Evolutionary conservation across 2,113 vertebrate genomes (phyloP), one percentile per base, ranked within the genome.

Genomic region (Callipepla californica): DNA sequence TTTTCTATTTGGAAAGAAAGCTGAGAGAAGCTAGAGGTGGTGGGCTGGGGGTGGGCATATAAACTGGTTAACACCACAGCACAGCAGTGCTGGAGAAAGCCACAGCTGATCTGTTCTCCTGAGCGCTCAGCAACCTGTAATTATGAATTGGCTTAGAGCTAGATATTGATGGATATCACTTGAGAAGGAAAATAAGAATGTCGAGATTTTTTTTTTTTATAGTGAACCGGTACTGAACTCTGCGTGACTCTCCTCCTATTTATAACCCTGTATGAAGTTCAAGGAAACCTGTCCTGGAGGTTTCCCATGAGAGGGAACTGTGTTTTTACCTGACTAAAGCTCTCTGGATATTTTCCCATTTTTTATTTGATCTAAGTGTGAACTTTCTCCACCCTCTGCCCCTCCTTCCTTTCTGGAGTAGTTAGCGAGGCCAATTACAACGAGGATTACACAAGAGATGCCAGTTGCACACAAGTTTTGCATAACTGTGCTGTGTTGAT

Each of bases 331-430:
- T 97, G 97, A 96, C 95, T 96, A 70, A 93, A 95, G 73, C 78
- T 89, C 76, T 97, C 94, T 97, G 96, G 97, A 96, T 85, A 61
- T 87, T 80, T 90, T 89, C 92, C 96, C 85, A 92, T 91, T 96
- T 96, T 95, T 94, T 97, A 80, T 94, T 90, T 97, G 96, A 97
- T 97, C 96, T 97, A 94, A 96, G 93, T 96, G 95, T 96, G 96
- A 97, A 96, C 95, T 97, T 95, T 95, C 94, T 94, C 94, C 93
- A 94, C 94, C 88, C 86, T 90, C 32, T 62, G 45, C 89, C 93
- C 92, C 92, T 96, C 90, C 96, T 97, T 97, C 91, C 76, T 95
- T 96, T 91, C 94, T 96, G 93, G 93, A 95, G 94, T 91, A 75
- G 91, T 91, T 95, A 93, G 94, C 66, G 84, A 94, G 77, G 94